A percentile compares a stretch with the other conserved stretches of the same genome.
phyloP scores from a whole-genome alignment of 1,140 invertebrate species.

The Diorhabda sublineata region DNA sequence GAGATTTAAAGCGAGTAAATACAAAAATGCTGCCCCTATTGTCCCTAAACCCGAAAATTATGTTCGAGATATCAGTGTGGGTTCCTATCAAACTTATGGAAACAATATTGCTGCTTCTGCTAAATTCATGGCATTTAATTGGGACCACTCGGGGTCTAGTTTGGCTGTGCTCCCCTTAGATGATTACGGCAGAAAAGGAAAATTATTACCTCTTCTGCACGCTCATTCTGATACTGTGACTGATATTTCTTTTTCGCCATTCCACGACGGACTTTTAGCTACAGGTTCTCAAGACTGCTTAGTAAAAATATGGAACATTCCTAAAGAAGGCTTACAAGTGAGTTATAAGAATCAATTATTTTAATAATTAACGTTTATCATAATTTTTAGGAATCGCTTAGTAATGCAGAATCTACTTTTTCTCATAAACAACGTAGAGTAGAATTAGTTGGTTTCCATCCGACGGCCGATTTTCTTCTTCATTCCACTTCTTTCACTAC shows the following conservation, averaged over 20 bases:
- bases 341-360: neutral
- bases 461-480: conserved; percentile 77
- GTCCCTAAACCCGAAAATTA: conserved; percentile 88
- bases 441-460: conserved; percentile 83
- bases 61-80: conserved; percentile 83
- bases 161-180: conserved; percentile 76
- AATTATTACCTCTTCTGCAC: conserved; percentile 77
- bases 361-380: neutral
- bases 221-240: conserved; percentile 85
- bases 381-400: conserved; percentile 60
- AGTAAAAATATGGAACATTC: conserved; percentile 85
- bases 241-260: conserved; percentile 93
- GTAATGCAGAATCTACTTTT: conserved; percentile 74
- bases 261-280: conserved; percentile 85
- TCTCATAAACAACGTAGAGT: conserved; percentile 77
- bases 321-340: conserved; percentile 63
- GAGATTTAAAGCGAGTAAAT: conserved; percentile 95
- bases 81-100: conserved; percentile 87
- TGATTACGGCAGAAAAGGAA: conserved; percentile 80
- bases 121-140: conserved; percentile 90
- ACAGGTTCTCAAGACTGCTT: conserved; percentile 89
- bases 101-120: conserved; percentile 91
- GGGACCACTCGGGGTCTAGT: conserved; percentile 81
- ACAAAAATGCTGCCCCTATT: conserved; percentile 93
- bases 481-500: conserved; percentile 77